Conservation (phyloP, 1,140 invertebrate genomes). For the Nephila pilipes region DNA sequence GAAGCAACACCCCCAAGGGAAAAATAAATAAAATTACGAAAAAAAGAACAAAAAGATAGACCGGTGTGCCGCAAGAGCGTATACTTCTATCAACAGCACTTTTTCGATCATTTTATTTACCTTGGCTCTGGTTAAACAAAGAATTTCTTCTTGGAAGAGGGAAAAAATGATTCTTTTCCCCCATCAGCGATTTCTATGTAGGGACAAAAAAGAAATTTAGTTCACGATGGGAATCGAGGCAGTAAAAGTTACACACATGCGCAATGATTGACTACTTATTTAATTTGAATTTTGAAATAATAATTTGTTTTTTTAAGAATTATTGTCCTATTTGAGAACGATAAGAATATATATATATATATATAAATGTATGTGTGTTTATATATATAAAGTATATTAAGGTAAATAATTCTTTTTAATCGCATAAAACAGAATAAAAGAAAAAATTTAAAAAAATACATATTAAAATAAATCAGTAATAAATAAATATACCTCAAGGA, state of each 20-base stretch:
- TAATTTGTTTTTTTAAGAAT: no score
- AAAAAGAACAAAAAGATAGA: not conserved
- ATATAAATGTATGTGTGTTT: no score
- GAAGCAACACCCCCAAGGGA: not conserved
- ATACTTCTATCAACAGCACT: not conserved
- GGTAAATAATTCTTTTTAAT: no score
- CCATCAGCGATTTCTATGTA: not conserved
- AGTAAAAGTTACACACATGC: not conserved
- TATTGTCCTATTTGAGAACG: no score
- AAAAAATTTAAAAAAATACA: no score
- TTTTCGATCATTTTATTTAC: constrained; percentile 16
- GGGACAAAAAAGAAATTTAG: no score
- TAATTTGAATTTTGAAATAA: no score
- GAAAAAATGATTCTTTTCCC: not conserved
- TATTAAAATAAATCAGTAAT: no score
- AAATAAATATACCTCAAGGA: no score
- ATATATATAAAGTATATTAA: no score
- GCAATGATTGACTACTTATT: not conserved
- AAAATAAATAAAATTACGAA: constrained; percentile 18
- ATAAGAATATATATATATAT: no score
- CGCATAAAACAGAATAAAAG: no score
- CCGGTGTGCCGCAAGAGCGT: not conserved
- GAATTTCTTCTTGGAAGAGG: not conserved
- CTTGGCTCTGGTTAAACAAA: constrained; percentile 11
- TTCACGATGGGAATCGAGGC: not conserved